Conservation (phyloP, 2,797 vertebrate species). For the Alcedo quadribrachys region DNA sequence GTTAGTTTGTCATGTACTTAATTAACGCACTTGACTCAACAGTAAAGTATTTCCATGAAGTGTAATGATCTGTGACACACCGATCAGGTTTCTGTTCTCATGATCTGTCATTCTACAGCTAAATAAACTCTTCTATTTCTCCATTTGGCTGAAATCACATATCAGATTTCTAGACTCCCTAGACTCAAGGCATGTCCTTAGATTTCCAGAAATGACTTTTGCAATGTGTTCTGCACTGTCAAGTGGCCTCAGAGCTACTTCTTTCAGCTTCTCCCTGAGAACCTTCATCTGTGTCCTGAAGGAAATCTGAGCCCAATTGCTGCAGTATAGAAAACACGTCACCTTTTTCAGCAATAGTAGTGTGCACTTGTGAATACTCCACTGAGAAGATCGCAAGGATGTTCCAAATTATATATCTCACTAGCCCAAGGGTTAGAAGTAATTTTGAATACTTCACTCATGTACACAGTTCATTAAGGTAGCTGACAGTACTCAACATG, state of each 20-base stretch:
- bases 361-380: background rate
- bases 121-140: background rate
- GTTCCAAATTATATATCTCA: background rate
- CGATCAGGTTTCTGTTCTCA: background rate
- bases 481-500: background rate
- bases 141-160: background rate
- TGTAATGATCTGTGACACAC: background rate
- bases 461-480: background rate
- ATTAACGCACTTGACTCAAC: background rate
- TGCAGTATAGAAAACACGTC: background rate
- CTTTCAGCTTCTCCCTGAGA: background rate
- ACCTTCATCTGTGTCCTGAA: background rate
- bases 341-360: background rate
- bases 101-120: background rate
- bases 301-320: background rate
- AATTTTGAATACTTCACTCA: background rate
- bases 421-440: background rate
- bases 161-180: background rate
- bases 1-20: background rate
- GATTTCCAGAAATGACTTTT: background rate
- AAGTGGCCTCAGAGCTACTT: background rate
- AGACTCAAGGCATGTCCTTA: background rate
- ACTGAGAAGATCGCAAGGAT: background rate
- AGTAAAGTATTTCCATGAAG: background rate
- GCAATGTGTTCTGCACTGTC: accelerated